phyloP scores from a whole-genome alignment of 1,140 invertebrate genomes.

The Euura lappo region DNA sequence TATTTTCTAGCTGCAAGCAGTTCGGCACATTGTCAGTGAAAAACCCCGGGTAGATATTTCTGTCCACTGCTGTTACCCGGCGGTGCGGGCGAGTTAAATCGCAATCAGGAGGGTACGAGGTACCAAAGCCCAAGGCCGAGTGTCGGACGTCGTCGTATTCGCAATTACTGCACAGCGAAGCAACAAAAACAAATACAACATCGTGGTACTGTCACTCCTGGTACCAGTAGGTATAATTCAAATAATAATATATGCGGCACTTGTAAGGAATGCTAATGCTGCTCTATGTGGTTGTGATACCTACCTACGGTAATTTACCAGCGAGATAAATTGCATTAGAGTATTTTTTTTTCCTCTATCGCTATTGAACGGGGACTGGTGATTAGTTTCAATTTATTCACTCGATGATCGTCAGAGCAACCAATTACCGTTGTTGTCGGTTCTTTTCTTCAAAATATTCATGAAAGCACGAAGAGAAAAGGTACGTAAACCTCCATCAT shows the following conservation, averaged over 20 bases:
- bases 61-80: neutral
- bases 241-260: neutral
- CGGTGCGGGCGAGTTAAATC: neutral
- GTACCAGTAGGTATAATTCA: neutral
- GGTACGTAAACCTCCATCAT: neutral
- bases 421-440: no score
- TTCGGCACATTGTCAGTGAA: neutral
- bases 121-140: neutral
- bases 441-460: neutral
- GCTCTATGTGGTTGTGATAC: neutral
- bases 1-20: no score
- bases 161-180: neutral
- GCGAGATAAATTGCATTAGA: neutral
- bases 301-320: neutral
- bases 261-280: constrained; percentile 2
- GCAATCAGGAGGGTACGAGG: neutral
- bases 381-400: neutral
- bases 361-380: no score
- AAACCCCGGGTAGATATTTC: neutral
- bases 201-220: neutral
- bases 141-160: neutral
- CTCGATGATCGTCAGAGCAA: neutral
- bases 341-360: neutral
- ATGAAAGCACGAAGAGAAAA: constrained; percentile 1
- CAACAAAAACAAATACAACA: constrained; percentile 4